These are phyloP conservation scores for Bombylius discolor DNA, from an alignment of 2,888 invertebrate species.

Conservation along the genomic window DNA sequence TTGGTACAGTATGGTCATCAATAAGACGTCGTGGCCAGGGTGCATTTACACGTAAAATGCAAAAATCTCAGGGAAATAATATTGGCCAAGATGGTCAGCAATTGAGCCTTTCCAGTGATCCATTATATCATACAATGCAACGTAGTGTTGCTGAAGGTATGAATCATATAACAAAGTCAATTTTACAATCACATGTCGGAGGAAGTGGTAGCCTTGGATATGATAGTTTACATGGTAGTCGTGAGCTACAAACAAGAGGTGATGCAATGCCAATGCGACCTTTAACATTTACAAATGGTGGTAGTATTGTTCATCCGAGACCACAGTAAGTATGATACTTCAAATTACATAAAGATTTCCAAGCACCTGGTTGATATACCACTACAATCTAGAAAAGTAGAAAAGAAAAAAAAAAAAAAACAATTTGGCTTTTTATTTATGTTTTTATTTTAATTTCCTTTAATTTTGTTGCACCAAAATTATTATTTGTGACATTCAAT, in stretches of 20 bases:
- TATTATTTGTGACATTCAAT: no score
- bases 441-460: conserved; percentile 5
- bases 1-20: conserved; percentile 92
- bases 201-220: conserved; percentile 12
- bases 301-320: conserved; percentile 11
- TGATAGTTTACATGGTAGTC: conserved; percentile 10
- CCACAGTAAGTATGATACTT: background rate
- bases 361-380: no score
- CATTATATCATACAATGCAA: conserved; percentile 18
- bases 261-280: conserved; percentile 63
- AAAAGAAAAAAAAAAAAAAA: background rate
- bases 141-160: conserved; percentile 32
- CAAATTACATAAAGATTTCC: no score
- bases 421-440: no score
- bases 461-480: no score
- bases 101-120: background rate
- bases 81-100: background rate
- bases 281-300: conserved; percentile 22
- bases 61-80: conserved; percentile 16
- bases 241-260: conserved; percentile 26
- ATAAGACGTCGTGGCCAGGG: conserved; percentile 60
- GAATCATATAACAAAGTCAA: conserved; percentile 33
- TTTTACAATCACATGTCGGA: conserved; percentile 27
- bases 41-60: conserved; percentile 25
- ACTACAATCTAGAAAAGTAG: background rate